Evolutionary conservation across 1,140 invertebrate species (phyloP).

Genomic region (Himalopsyche phryganea): DNA sequence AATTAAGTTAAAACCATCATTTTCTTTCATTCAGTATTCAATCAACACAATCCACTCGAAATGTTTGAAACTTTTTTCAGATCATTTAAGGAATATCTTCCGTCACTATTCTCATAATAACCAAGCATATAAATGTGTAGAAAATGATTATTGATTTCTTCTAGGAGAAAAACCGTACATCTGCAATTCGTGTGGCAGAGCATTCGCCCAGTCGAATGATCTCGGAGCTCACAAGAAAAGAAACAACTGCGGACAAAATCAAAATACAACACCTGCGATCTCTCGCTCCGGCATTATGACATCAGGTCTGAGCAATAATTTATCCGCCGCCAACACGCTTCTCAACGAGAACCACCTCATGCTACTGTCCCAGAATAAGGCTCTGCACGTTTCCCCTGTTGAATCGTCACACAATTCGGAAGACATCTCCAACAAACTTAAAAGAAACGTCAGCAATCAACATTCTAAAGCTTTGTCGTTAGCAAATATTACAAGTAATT

Average conservation of each 20-base stretch:
- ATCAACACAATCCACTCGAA: no score
- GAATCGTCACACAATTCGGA: neutral
- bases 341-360: conserved; percentile 15
- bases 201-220: conserved; percentile 49
- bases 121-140: no score
- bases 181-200: conserved; percentile 46
- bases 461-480: neutral
- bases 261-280: neutral
- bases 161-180: conserved; percentile 49
- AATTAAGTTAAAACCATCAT: no score
- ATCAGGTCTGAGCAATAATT: neutral
- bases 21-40: no score
- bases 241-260: conserved; percentile 23
- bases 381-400: conserved; percentile 12
- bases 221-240: conserved; percentile 40
- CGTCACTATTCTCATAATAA: no score
- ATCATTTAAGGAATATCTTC: no score
- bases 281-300: neutral
- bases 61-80: no score
- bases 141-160: conserved; percentile 34
- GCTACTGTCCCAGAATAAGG: conserved; percentile 10
- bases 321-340: neutral
- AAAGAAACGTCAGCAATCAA: conserved; percentile 3
- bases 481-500: neutral
- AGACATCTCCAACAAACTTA: conserved; percentile 11